phyloP scores from a whole-genome alignment of 23 tunicate species.

The Halocynthia roretzi region DNA sequence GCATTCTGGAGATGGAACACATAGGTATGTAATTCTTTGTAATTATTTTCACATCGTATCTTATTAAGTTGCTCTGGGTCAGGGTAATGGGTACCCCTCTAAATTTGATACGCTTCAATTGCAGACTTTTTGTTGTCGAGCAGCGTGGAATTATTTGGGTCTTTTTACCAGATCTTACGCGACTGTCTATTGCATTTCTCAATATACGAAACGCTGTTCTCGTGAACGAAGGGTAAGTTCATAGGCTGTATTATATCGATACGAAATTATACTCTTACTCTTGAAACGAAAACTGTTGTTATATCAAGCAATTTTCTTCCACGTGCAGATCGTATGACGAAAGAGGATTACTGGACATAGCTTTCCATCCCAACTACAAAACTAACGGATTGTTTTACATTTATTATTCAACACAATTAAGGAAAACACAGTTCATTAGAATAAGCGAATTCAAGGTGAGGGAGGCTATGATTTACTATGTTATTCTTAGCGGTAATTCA shows the following conservation, averaged over 20 bases:
- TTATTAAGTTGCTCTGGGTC: not conserved
- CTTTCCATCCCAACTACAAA: constrained; percentile 73
- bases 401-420: constrained; percentile 30
- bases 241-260: not conserved
- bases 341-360: constrained; percentile 79
- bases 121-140: constrained; percentile 73
- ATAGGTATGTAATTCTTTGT: constrained; percentile 34
- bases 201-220: constrained; percentile 29
- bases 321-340: constrained; percentile 55
- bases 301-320: not conserved
- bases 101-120: not conserved
- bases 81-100: not conserved
- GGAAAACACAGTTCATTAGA: constrained; percentile 18
- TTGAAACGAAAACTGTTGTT: no score
- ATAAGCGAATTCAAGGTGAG: constrained; percentile 70
- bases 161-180: constrained; percentile 39
- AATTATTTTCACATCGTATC: not conserved
- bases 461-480: no score
- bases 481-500: no score
- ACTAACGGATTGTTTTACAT: constrained; percentile 51
- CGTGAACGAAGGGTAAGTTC: constrained; percentile 35
- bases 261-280: not conserved
- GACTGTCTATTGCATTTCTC: constrained; percentile 45
- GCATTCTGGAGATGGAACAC: constrained; percentile 72
- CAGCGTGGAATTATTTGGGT: constrained; percentile 81